Conservation (phyloP, 2,113 vertebrate genomes). For the Riparia riparia region DNA sequence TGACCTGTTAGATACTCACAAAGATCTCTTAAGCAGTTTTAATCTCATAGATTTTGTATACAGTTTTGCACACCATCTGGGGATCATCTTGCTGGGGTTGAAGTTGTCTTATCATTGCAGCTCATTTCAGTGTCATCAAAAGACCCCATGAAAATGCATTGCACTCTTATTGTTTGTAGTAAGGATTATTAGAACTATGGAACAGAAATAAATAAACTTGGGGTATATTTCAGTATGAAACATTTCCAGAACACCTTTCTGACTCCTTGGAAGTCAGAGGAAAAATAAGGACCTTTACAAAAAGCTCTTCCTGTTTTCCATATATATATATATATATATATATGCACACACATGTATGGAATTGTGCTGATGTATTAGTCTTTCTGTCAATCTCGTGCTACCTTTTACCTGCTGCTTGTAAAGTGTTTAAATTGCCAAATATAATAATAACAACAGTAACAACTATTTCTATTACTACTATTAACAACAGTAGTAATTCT, state of each 20-base stretch:
- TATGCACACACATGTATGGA: background rate
- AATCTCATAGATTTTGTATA: background rate
- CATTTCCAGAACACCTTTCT: background rate
- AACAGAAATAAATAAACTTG: background rate
- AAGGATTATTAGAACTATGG: background rate
- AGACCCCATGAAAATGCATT: background rate
- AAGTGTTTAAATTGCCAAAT: background rate
- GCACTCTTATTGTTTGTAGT: background rate
- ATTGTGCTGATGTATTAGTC: background rate
- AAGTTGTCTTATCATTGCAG: background rate
- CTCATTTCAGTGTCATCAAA: background rate
- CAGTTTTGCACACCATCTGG: background rate
- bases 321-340: background rate
- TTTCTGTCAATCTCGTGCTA: background rate
- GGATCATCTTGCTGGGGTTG: background rate
- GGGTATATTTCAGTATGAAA: background rate
- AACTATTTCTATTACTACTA: background rate
- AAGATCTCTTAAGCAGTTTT: background rate
- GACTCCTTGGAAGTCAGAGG: background rate
- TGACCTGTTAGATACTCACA: background rate
- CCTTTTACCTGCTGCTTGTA: background rate
- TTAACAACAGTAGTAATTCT: background rate
- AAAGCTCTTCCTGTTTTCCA: background rate
- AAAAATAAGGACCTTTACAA: background rate
- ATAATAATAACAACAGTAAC: too few relatives aligned